phyloP scores from a whole-genome alignment of 2,888 invertebrate genomes.

The Drosophila borborema region DNA sequence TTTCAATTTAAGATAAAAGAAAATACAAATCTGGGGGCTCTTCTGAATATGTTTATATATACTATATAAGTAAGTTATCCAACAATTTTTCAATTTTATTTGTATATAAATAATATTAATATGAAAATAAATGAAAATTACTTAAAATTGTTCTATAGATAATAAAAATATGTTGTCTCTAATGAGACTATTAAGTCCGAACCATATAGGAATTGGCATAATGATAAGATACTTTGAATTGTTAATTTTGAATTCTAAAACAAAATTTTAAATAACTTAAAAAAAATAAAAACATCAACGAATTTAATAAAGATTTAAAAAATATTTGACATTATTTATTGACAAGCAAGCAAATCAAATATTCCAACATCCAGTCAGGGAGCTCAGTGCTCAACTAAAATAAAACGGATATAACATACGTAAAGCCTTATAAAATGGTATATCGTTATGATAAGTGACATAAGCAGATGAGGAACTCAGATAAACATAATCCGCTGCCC shows the following conservation, averaged over 20 bases:
- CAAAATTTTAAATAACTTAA: neutral
- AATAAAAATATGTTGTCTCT: neutral
- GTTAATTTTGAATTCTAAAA: neutral
- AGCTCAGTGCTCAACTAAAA: neutral
- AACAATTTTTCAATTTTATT: neutral
- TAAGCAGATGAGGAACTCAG: constrained; percentile 18
- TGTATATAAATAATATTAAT: neutral
- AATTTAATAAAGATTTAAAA: neutral
- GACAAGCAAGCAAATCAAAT: neutral
- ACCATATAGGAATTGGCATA: no score
- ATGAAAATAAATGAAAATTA: neutral
- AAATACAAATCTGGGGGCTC: neutral
- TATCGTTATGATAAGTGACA: constrained; percentile 24
- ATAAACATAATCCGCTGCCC: constrained; percentile 7
- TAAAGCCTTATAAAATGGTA: neutral
- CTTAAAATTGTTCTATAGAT: neutral
- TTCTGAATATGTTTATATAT: neutral
- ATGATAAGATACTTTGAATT: neutral
- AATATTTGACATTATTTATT: no score
- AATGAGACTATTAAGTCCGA: no score
- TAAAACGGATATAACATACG: neutral
- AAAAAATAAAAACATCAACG: neutral
- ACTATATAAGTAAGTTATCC: neutral
- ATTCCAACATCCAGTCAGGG: neutral
- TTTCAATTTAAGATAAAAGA: no score